Evolutionary conservation across 2,888 invertebrate genomes (phyloP), one percentile per base, ranked within the genome.

Genomic region (Rhaphigaster nebulosa): DNA sequence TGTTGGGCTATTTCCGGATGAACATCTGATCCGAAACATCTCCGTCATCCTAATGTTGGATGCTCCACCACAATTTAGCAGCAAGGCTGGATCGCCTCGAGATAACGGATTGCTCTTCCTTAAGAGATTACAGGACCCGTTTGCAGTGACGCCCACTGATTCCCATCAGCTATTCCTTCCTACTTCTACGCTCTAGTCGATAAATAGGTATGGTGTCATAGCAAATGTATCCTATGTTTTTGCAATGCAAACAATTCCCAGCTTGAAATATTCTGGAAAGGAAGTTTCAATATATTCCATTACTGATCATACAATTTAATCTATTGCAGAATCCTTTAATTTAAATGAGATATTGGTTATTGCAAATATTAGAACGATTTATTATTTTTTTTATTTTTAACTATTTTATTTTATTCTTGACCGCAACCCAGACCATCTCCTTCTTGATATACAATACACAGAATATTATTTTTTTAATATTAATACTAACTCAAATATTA

Each of bases 61-160:
- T 4, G 29, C 10, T 1, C 23, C 34, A 38, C 65, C 65, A 34
- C 65, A 18, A 65, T 65, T 65, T 29, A 29, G 20, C 29, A 15
- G 15, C 65, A 65, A 76, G 70, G 70, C 38, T 38, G 70, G 70
- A 76, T 76, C 34, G 38, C 0, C 38, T 23, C 20, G 5, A 76
- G 70, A 76, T 76, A 76, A 76, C 70, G 70, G 70, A 38, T 23
- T 38, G 34, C 23, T 76, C 38, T 76, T 76, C 70, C 70, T 38
- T 8, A 1, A 76, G 8, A 34, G 70, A 76, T 76, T 23, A 38
- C 34, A 70, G 34, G 70, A 65, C 70, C 60, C 70, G 70, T 76
- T 76, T 20, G 18, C 34, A 76, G 8, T 23, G 38, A 34, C 70
- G 70, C 70, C 70, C 70, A 76, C 70, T 65, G 29, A 15, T 18